Percentiles rank a stretch among this genome's conserved stretches.
phyloP scores from a whole-genome alignment of 2,888 invertebrate species.

The Proisotoma minuta region DNA sequence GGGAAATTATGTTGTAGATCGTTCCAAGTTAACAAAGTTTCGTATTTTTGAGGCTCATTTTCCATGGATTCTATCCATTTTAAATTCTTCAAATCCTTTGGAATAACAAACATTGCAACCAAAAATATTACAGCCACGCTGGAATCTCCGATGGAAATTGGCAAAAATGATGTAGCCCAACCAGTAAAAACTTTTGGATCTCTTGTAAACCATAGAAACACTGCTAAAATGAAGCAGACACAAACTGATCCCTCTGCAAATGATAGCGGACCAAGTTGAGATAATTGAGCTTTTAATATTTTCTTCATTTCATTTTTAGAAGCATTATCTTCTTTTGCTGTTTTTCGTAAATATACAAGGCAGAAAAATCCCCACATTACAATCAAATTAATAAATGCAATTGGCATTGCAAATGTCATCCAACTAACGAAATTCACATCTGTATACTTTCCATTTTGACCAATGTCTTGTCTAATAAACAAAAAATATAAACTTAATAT shows the following conservation, averaged over 20 bases:
- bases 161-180: neutral
- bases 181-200: slow-evolving; percentile 11
- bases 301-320: neutral
- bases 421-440: slow-evolving; percentile 8
- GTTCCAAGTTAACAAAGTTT: slow-evolving; percentile 11
- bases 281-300: slow-evolving; percentile 7
- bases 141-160: slow-evolving; percentile 18
- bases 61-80: too few relatives aligned
- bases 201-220: slow-evolving; percentile 13
- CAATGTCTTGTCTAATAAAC: neutral
- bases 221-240: neutral
- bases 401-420: slow-evolving; percentile 10
- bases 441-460: neutral
- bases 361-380: neutral
- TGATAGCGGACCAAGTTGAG: slow-evolving; percentile 11
- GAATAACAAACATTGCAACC: slow-evolving; percentile 19
- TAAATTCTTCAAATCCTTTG: slow-evolving; percentile 11
- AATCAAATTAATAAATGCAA: slow-evolving; percentile 8
- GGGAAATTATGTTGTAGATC: slow-evolving; percentile 12
- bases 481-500: too few relatives aligned
- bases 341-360: neutral
- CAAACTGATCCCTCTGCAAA: slow-evolving; percentile 5
- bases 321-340: neutral
- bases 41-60: too few relatives aligned
- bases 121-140: slow-evolving; percentile 15